These are phyloP conservation scores for Platycnemis pennipes DNA, from an alignment of 2,888 invertebrate genomes.

Conservation along the genomic window DNA sequence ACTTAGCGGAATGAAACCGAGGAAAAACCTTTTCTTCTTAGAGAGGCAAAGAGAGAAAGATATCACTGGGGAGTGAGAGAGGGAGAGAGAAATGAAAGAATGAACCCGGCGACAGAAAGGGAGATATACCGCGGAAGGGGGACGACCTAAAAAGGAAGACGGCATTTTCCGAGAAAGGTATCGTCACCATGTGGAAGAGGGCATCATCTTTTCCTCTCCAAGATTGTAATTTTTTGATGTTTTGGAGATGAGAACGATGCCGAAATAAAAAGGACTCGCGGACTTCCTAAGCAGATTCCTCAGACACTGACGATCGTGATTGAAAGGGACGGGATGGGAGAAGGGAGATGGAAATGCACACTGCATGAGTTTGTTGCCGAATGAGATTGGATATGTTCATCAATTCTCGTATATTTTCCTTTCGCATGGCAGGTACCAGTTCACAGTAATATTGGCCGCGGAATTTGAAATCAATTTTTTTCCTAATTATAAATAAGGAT, in stretches of 20 bases:
- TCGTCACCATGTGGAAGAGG: not conserved
- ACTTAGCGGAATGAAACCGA: slow-evolving; percentile 49
- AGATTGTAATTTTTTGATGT: slow-evolving; percentile 7
- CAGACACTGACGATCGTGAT: not conserved
- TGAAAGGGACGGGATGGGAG: not conserved
- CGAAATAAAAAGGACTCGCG: not conserved
- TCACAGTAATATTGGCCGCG: not conserved
- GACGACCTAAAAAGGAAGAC: not conserved
- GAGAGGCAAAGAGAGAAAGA: not conserved
- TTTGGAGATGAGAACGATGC: slow-evolving; percentile 25
- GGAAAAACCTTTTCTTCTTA: slow-evolving; percentile 41
- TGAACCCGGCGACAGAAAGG: not conserved
- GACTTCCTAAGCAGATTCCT: not conserved
- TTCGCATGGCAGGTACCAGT: not conserved
- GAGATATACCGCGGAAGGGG: not conserved
- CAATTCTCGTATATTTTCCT: not conserved
- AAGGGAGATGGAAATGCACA: not conserved
- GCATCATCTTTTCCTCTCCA: not conserved
- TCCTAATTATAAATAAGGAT: not conserved
- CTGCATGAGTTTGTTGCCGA: not conserved
- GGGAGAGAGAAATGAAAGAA: not conserved
- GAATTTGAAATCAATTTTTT: not conserved
- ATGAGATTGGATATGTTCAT: not conserved
- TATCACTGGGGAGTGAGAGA: not conserved
- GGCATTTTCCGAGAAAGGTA: slow-evolving; percentile 26